phyloP scores from a whole-genome alignment of 2,113 vertebrate species.

The Gopherus evgoodei region DNA sequence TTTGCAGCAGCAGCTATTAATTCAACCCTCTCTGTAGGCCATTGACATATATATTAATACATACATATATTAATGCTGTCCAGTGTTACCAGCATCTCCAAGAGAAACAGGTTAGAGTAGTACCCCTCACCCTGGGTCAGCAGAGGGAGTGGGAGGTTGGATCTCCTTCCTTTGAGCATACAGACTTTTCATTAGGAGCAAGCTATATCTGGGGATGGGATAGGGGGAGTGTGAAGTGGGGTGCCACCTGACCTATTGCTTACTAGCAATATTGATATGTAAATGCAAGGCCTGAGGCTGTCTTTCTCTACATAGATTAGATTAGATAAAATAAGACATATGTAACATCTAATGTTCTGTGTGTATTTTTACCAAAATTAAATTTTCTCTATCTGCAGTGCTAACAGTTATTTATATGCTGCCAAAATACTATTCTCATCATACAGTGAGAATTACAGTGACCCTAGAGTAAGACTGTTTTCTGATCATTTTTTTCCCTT shows the following conservation, averaged over 20 bases:
- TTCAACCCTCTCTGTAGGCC: neutral
- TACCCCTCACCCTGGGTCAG: neutral
- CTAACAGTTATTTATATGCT: slow-evolving; percentile 13
- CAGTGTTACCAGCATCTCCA: neutral
- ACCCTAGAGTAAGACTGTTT: neutral
- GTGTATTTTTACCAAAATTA: slow-evolving; percentile 33
- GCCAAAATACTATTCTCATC: neutral
- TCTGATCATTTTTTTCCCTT: neutral
- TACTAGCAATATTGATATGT: neutral
- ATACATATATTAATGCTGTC: neutral
- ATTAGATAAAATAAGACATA: neutral
- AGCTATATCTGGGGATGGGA: neutral
- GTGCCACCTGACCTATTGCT: neutral
- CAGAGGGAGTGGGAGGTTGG: neutral
- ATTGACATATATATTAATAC: neutral
- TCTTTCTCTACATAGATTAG: neutral
- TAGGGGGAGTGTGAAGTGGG: neutral
- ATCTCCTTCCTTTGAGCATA: neutral
- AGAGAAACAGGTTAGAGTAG: neutral
- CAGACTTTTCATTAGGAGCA: neutral
- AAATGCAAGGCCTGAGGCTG: neutral
- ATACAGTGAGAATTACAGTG: neutral
- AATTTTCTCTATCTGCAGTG: slow-evolving; percentile 21
- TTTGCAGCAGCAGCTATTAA: neutral
- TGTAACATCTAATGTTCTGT: slow-evolving; percentile 30